Conservation (phyloP, 2,888 invertebrate species). For the Macroteleia sp. region DNA sequence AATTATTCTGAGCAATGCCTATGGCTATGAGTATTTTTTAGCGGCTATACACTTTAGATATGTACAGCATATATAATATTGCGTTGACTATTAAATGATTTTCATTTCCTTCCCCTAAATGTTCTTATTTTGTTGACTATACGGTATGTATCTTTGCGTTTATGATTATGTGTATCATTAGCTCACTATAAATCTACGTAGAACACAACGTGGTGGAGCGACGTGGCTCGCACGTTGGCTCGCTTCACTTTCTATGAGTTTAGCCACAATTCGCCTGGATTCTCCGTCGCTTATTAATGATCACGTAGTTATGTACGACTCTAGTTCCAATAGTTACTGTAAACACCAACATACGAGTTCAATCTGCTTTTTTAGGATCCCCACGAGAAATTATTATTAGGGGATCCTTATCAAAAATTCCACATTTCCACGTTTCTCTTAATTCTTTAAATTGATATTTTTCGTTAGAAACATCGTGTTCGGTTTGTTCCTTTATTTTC, state of each 20-base stretch:
- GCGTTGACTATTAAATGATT: conserved; percentile 54
- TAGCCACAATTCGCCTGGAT: conserved; percentile 63
- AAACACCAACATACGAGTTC: conserved; percentile 76
- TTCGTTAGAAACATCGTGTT: neutral
- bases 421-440: neutral
- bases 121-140: conserved; percentile 51
- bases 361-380: conserved; percentile 33
- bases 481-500: neutral
- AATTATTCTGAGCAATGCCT: conserved; percentile 64
- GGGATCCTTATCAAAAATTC: conserved; percentile 7
- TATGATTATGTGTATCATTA: conserved; percentile 73
- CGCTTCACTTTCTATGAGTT: conserved; percentile 79
- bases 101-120: conserved; percentile 22
- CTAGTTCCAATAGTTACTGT: conserved; percentile 74
- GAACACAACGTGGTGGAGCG: conserved; percentile 81
- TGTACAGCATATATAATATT: conserved; percentile 70
- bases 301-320: conserved; percentile 57
- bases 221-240: conserved; percentile 80
- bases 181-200: conserved; percentile 76
- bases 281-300: conserved; percentile 64
- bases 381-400: conserved; percentile 36
- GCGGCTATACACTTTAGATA: conserved; percentile 68
- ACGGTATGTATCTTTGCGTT: conserved; percentile 59
- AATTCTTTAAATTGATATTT: conserved; percentile 4
- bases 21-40: conserved; percentile 56